Evolutionary conservation across 2,888 invertebrate species (phyloP).

Genomic region (Tetropium fuscum): DNA sequence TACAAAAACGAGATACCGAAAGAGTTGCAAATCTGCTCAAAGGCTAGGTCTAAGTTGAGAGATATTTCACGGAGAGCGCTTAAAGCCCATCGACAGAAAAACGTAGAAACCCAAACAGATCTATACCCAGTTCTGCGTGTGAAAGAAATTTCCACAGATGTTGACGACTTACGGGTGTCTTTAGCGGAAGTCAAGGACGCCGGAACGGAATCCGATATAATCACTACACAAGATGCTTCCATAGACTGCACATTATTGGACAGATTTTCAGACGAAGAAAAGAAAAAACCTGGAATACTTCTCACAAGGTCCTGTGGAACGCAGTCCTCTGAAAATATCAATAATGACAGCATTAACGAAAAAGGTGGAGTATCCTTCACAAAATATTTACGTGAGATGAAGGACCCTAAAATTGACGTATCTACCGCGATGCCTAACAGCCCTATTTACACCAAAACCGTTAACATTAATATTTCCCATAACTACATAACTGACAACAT

Average conservation of each 20-base stretch:
- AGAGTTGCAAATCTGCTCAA: conserved; percentile 71
- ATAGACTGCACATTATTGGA: conserved; percentile 65
- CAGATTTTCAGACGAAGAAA: conserved; percentile 56
- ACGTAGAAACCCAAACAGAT: conserved; percentile 72
- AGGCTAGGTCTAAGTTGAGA: conserved; percentile 70
- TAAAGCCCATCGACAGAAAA: conserved; percentile 67
- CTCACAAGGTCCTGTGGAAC: conserved; percentile 63
- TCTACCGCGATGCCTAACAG: conserved; percentile 46
- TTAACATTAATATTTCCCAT: conserved; percentile 73
- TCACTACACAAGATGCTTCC: conserved; percentile 66
- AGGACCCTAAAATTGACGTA: conserved; percentile 35
- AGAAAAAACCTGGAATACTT: conserved; percentile 51
- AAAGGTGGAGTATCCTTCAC: conserved; percentile 60
- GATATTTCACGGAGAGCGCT: conserved; percentile 73
- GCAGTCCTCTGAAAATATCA: conserved; percentile 51
- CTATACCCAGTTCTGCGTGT: conserved; percentile 67
- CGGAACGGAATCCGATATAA: conserved; percentile 62
- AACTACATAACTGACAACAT: conserved; percentile 66
- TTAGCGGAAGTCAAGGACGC: conserved; percentile 60
- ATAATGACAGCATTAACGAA: conserved; percentile 51
- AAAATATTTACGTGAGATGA: conserved; percentile 58
- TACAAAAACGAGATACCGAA: conserved; percentile 44
- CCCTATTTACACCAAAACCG: conserved; percentile 66
- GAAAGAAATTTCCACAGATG: conserved; percentile 71
- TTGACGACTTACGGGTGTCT: conserved; percentile 68